Base-by-base conservation (phyloP, 2,113 vertebrate genomes). In the Lynx canadensis region DNA sequence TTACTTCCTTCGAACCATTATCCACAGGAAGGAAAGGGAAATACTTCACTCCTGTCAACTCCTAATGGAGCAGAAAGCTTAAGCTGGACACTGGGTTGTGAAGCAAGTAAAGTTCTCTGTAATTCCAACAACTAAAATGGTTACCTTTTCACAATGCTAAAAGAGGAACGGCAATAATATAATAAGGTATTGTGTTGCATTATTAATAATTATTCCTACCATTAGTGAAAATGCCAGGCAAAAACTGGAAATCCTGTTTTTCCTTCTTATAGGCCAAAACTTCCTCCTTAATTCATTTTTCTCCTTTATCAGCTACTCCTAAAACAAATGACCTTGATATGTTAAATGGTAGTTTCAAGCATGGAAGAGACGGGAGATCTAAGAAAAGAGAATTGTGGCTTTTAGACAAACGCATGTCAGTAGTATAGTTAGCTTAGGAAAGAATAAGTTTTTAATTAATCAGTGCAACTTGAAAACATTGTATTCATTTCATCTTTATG, bases 21-120 rank as follows among this genome's bases (percentile, higher is more conserved):
- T 74, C 60, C 60, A 71, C 88, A 88, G 57, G 57, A 86, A 96
- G 74, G 57, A 90, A 95, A 95, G n/a, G 33, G 94, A 96, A 92
- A 60, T 68, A 21, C 8, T 16, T 55, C 6, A 50, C 6, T 3
- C 68, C 21, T 69, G 29, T 96, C 36, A 38, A 38, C 19, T 66
- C 38, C 16, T 65, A 82, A 38, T 57, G 82, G 57, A 57, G 41
- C 74, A 92, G 57, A 63, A 86, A 85, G 25, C n/a, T 96, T 74
- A 83, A 87, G 73, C 69, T 96, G 25, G 45, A 63, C 63, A 27
- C 41, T 60, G 27, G 57, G 27, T 84, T 50, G 15, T 36, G 33
- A 95, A 92, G 66, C 65, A 55, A 95, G 50, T 84, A 97, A 92
- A 52, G 14, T 63, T 83, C n/a, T 84, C 55, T 90, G 13, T 74